phyloP scores from a whole-genome alignment of 2,113 vertebrate species.

The Equus przewalskii region DNA sequence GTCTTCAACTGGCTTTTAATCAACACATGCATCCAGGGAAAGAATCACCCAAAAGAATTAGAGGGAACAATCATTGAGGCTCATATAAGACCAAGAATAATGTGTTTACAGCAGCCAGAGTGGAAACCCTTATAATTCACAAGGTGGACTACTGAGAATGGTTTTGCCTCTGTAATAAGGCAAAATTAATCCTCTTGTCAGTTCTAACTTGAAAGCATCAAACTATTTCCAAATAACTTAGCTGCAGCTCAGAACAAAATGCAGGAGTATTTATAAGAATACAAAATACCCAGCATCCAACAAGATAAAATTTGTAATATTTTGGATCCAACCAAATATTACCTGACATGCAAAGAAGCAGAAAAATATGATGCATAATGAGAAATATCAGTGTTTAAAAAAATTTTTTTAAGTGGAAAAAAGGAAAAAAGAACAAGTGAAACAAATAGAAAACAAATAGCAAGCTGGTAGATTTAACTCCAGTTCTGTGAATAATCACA shows the following conservation, averaged over 20 bases:
- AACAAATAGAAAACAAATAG: background rate
- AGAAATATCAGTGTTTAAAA: constrained; percentile 1
- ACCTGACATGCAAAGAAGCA: background rate
- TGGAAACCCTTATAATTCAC: background rate
- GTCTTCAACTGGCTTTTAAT: background rate
- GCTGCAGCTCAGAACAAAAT: constrained; percentile 16
- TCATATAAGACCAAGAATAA: background rate
- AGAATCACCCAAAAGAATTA: background rate
- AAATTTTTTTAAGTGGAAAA: background rate
- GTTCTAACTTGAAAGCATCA: constrained; percentile 2
- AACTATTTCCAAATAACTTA: background rate
- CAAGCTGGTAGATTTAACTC: background rate
- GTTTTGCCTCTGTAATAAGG: background rate
- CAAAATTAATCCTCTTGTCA: background rate
- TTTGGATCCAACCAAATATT: background rate
- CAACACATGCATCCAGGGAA: background rate
- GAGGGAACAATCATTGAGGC: background rate
- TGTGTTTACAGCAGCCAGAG: background rate
- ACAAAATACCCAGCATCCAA: background rate
- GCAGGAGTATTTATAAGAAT: background rate
- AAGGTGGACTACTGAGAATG: background rate
- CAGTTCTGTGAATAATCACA: background rate
- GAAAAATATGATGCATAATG: background rate
- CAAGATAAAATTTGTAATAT: background rate
- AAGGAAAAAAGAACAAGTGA: background rate